Evolutionary conservation across 2,888 invertebrate species (phyloP).

Genomic region (Calameuta pallipes): DNA sequence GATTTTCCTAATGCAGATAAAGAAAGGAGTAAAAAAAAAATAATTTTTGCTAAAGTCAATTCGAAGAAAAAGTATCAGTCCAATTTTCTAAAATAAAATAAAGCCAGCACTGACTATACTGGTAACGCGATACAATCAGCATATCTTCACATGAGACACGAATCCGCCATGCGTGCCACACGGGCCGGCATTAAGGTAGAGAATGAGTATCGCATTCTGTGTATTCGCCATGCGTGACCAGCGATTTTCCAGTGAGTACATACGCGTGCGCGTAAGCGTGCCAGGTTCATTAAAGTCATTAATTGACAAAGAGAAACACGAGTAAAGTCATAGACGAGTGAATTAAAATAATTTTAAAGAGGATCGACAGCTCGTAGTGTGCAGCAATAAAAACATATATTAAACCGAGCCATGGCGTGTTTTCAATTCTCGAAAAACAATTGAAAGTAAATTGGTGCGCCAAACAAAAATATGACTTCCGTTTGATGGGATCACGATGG

Average conservation of each 20-base stretch:
- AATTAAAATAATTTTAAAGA: background rate
- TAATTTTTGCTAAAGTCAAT: background rate
- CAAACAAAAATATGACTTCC: conserved; percentile 27
- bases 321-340: background rate
- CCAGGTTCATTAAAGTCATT: background rate
- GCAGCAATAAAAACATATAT: background rate
- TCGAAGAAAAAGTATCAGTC: too few species aligned
- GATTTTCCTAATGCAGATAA: background rate
- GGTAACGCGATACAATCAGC: background rate
- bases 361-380: background rate
- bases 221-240: conserved; percentile 38
- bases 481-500: conserved; percentile 11
- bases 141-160: background rate
- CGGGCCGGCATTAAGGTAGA: background rate
- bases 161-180: background rate
- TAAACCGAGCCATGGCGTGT: background rate
- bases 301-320: background rate
- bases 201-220: conserved; percentile 31
- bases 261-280: conserved; percentile 7
- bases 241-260: conserved; percentile 40
- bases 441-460: conserved; percentile 19
- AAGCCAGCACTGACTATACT: background rate
- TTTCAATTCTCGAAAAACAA: background rate
- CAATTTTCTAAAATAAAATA: background rate
- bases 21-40: background rate